These are phyloP conservation scores for Ictalurus furcatus DNA, from an alignment of 2,113 vertebrate species.

Conservation along the genomic window DNA sequence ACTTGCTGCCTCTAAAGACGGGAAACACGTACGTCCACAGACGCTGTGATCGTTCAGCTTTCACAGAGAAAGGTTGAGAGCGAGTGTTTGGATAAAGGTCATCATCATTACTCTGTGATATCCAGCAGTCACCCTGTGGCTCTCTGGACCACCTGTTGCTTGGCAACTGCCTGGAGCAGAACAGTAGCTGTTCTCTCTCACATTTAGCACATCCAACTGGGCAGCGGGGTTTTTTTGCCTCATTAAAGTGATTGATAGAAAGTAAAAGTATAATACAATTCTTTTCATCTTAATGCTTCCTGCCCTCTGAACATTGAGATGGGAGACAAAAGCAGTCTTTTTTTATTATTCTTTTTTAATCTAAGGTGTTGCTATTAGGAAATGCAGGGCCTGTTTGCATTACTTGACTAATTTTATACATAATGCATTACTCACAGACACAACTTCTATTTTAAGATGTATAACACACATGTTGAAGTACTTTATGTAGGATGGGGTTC, in stretches of 20 bases:
- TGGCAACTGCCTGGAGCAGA: constrained; percentile 44
- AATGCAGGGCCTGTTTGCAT: neutral
- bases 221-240: neutral
- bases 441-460: neutral
- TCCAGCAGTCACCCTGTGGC: constrained; percentile 12
- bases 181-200: constrained; percentile 6
- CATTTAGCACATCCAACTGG: neutral
- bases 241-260: constrained; percentile 14
- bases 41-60: constrained; percentile 15
- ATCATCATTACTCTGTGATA: constrained; percentile 47
- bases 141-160: constrained; percentile 49
- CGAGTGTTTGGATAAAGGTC: constrained; percentile 50
- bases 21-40: constrained; percentile 25
- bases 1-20: constrained; percentile 81
- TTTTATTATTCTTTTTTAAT: neutral
- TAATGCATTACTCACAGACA: neutral
- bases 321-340: neutral
- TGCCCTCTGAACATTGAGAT: neutral
- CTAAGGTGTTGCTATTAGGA: neutral
- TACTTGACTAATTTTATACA: neutral
- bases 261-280: neutral
- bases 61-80: neutral
- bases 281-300: neutral
- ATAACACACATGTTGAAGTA: neutral
- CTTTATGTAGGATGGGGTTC: neutral